These are phyloP conservation scores for Morphnarchus princeps DNA, from an alignment of 2,113 vertebrate genomes.

Conservation along the genomic window DNA sequence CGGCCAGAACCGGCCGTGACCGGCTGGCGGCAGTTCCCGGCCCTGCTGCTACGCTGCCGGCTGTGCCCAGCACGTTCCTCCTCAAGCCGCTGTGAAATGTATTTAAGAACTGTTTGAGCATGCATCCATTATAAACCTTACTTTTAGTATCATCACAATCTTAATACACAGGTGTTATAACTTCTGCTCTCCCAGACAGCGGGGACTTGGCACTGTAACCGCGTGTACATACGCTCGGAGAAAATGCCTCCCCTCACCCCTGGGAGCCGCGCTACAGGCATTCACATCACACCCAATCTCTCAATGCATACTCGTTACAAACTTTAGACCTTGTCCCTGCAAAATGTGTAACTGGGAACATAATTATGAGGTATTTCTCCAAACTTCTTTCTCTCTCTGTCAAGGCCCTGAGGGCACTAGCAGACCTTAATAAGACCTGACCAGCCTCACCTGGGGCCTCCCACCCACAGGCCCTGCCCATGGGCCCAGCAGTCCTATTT, in stretches of 20 bases:
- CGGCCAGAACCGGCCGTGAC: neutral
- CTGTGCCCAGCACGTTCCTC: rapidly evolving
- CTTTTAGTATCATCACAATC: neutral
- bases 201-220: neutral
- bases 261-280: neutral
- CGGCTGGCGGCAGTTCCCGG: rapidly evolving
- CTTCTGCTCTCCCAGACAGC: neutral
- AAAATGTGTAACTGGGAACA: neutral
- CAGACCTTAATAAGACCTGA: neutral
- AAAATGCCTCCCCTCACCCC: rapidly evolving
- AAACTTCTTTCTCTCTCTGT: neutral
- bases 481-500: neutral
- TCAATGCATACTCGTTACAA: rapidly evolving
- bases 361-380: neutral
- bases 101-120: neutral
- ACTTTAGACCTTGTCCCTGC: neutral
- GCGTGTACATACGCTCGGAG: rapidly evolving
- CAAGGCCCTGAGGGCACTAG: neutral
- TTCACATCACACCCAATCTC: neutral
- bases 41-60: rapidly evolving
- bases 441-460: neutral
- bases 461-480: rapidly evolving
- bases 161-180: neutral
- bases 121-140: neutral
- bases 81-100: neutral